Conservation (phyloP, 1,140 invertebrate species). For the Cyrtorhinus lividipennis region DNA sequence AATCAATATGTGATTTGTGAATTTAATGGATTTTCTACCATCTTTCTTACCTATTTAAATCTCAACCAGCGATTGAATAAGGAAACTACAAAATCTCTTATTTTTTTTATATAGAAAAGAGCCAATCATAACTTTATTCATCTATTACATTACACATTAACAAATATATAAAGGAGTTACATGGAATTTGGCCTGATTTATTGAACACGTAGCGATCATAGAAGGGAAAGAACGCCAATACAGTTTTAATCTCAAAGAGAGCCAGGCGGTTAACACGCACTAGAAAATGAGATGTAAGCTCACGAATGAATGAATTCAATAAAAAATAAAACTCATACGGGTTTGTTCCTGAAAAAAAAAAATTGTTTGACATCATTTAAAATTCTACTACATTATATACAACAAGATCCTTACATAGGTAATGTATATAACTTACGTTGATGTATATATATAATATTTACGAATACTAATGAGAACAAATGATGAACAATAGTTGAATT, state of each 20-base stretch:
- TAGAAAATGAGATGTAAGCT: not conserved
- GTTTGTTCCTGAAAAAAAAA: not conserved
- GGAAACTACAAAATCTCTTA: too few relatives aligned
- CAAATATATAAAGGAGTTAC: not conserved
- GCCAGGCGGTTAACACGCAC: too few relatives aligned
- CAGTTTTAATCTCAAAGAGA: too few relatives aligned
- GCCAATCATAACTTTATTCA: not conserved
- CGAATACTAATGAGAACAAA: not conserved
- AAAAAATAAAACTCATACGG: not conserved
- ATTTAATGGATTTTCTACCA: too few relatives aligned
- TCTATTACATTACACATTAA: not conserved
- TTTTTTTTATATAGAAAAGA: not conserved
- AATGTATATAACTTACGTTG: not conserved
- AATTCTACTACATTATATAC: not conserved
- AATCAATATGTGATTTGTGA: too few relatives aligned
- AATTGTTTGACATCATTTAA: not conserved
- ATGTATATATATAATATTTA: not conserved
- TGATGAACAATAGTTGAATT: not conserved
- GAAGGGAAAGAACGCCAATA: too few relatives aligned
- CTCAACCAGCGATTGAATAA: too few relatives aligned
- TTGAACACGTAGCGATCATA: too few relatives aligned
- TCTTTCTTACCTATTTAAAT: too few relatives aligned
- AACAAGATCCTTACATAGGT: not conserved
- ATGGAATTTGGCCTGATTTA: too few relatives aligned
- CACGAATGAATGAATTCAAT: too few relatives aligned